phyloP scores from a whole-genome alignment of 2,113 vertebrate genomes.

The Brienomyrus longianalis region DNA sequence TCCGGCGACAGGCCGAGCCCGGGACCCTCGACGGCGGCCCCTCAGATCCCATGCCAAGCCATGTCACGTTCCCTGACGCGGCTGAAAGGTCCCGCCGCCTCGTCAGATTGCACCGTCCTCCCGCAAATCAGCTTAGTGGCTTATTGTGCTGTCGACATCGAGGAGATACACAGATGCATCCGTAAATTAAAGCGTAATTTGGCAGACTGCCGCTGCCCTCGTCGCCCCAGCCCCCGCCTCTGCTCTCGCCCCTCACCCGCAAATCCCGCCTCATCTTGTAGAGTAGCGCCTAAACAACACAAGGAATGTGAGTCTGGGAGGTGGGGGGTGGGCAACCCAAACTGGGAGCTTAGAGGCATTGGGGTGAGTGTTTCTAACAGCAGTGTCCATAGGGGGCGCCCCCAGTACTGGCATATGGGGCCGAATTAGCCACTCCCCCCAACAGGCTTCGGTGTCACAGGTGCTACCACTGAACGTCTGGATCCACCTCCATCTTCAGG shows the following conservation, averaged over 20 bases:
- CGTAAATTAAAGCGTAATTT: background rate
- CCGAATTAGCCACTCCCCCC: background rate
- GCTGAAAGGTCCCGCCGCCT: background rate
- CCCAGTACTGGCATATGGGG: background rate
- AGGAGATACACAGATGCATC: background rate
- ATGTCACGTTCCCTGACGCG: background rate
- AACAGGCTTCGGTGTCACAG: background rate
- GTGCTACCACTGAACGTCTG: background rate
- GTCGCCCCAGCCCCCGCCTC: background rate
- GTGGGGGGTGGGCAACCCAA: background rate
- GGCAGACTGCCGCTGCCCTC: background rate
- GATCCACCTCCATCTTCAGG: background rate
- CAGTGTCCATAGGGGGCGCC: background rate
- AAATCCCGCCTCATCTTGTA: background rate
- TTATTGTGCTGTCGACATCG: background rate
- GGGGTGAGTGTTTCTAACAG: background rate
- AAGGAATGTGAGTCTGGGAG: background rate
- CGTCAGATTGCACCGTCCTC: background rate
- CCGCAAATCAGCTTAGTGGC: constrained; percentile 4
- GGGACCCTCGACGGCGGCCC: background rate
- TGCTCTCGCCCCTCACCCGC: background rate
- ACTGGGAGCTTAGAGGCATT: background rate
- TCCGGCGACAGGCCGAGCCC: background rate
- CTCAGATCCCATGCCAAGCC: constrained; percentile 11
- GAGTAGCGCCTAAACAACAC: background rate